Conservation (phyloP, 2,888 invertebrate species). For the Gymnocheta viridis region DNA sequence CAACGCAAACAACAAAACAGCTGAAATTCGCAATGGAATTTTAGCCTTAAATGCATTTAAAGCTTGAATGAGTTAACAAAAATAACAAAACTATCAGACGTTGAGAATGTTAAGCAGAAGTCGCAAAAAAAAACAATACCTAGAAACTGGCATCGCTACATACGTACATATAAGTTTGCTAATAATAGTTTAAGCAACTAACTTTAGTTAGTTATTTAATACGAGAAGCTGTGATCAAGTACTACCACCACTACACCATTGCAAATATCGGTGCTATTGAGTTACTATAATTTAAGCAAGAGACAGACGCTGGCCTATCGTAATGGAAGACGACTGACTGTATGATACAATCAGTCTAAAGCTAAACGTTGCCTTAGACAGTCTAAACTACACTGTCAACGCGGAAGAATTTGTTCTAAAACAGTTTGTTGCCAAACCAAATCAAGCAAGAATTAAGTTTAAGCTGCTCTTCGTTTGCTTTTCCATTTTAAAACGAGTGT, state of each 20-base stretch:
- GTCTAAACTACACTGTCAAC: slow-evolving; percentile 46
- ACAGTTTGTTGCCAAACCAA: neutral
- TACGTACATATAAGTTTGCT: neutral
- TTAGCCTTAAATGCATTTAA: slow-evolving; percentile 48
- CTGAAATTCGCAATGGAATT: slow-evolving; percentile 51
- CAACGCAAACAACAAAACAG: neutral
- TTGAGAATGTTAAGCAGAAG: slow-evolving; percentile 27
- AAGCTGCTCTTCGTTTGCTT: neutral
- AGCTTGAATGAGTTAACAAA: slow-evolving; percentile 42
- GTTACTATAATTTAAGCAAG: slow-evolving; percentile 1
- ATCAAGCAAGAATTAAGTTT: slow-evolving; percentile 16
- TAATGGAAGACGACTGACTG: slow-evolving; percentile 32
- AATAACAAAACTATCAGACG: slow-evolving; percentile 1
- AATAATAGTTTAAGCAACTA: slow-evolving; percentile 29
- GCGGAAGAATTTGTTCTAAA: slow-evolving; percentile 24
- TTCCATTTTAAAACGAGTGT: neutral
- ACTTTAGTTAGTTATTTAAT: slow-evolving; percentile 22
- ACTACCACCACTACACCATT: slow-evolving; percentile 17
- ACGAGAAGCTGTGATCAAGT: slow-evolving; percentile 58
- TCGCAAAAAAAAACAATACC: slow-evolving; percentile 31
- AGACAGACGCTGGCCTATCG: slow-evolving; percentile 45
- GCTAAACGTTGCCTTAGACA: slow-evolving; percentile 65
- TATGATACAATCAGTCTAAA: slow-evolving; percentile 60
- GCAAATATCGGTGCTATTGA: neutral
- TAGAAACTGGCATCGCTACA: slow-evolving; percentile 25